phyloP scores from a whole-genome alignment of 2,797 vertebrate genomes.

The Myotis vivesi region DNA sequence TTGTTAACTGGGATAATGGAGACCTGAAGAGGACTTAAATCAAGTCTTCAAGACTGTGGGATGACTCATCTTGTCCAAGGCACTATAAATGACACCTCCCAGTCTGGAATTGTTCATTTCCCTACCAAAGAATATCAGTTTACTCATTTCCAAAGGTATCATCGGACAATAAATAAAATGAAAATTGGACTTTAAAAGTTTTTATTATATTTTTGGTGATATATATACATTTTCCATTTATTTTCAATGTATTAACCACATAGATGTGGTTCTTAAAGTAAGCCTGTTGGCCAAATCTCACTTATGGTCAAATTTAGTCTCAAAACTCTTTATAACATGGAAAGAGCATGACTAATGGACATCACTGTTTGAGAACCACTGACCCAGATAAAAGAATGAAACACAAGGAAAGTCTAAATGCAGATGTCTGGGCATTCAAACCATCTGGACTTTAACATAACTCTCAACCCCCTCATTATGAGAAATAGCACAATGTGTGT shows the following conservation, averaged over 20 bases:
- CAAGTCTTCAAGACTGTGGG: neutral
- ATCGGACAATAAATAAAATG: neutral
- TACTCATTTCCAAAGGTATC: constrained; percentile 20
- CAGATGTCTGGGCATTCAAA: neutral
- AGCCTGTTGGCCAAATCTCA: neutral
- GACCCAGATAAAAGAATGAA: neutral
- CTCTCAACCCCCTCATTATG: neutral
- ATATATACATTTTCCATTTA: neutral
- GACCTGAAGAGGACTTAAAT: neutral
- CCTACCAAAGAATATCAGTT: neutral
- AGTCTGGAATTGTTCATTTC: neutral
- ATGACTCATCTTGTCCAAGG: neutral
- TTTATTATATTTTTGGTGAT: neutral
- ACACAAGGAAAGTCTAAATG: neutral
- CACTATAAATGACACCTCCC: neutral
- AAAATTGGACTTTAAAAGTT: neutral
- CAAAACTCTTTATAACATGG: neutral
- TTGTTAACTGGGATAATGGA: neutral
- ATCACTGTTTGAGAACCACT: neutral
- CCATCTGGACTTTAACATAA: neutral
- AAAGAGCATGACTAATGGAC: neutral
- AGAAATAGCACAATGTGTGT: neutral
- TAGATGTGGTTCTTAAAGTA: neutral
- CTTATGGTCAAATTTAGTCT: neutral
- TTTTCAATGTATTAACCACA: neutral